Percentiles rank a stretch among this genome's conserved stretches.
These are phyloP conservation scores for Drosophila pseudoobscura DNA, from an alignment of 1,140 invertebrate genomes.

Conservation along the genomic window DNA sequence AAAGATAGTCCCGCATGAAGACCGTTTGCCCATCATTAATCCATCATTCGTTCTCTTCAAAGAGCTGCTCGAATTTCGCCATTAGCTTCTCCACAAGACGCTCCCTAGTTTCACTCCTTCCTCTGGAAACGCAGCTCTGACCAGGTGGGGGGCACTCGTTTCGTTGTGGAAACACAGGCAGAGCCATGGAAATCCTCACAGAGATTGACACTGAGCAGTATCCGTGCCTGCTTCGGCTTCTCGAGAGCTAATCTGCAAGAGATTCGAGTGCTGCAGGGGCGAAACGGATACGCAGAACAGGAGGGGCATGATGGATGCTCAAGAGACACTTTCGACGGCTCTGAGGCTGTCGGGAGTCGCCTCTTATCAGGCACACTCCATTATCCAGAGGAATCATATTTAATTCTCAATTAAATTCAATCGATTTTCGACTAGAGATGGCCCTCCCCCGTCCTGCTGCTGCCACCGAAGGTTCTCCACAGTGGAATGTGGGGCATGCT, in stretches of 20 bases:
- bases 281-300: neutral
- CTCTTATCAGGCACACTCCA: neutral
- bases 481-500: slow-evolving; percentile 15
- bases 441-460: no score
- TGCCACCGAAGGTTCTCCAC: neutral
- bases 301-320: slow-evolving; percentile 4
- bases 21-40: slow-evolving; percentile 7
- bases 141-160: slow-evolving; percentile 24
- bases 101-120: slow-evolving; percentile 36
- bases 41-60: no score
- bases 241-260: no score
- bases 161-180: slow-evolving; percentile 59
- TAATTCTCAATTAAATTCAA: no score
- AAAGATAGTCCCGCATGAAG: slow-evolving; percentile 47
- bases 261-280: no score
- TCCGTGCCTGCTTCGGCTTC: slow-evolving; percentile 24
- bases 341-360: no score
- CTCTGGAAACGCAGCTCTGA: slow-evolving; percentile 60
- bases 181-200: slow-evolving; percentile 66
- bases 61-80: slow-evolving; percentile 18
- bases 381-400: no score
- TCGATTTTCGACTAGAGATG: no score
- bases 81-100: slow-evolving; percentile 32
- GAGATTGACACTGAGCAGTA: slow-evolving; percentile 53
- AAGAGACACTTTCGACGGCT: slow-evolving; percentile 9